A percentile compares a stretch with the other conserved stretches of the same genome.
Evolutionary conservation across 2,888 invertebrate species (phyloP).

Genomic region (Melinaea marsaeus): DNA sequence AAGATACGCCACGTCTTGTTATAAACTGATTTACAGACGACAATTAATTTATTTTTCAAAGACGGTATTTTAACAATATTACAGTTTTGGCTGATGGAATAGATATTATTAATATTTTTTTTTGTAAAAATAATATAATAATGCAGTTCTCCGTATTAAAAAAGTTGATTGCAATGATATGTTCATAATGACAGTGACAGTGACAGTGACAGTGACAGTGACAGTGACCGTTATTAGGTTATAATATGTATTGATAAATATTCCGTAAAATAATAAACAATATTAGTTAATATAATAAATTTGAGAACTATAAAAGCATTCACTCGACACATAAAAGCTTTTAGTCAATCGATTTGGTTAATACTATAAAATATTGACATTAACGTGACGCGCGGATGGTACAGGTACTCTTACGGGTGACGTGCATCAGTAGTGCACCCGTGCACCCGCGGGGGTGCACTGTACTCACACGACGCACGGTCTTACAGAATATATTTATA

Average conservation of each 20-base stretch:
- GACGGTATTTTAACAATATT: slow-evolving; percentile 29
- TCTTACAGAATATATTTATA: too few species aligned
- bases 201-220: too few species aligned
- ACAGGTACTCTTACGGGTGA: slow-evolving; percentile 47
- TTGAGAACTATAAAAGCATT: background rate
- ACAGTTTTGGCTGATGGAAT: slow-evolving; percentile 2
- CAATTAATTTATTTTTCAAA: slow-evolving; percentile 47
- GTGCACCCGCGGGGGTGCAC: slow-evolving; percentile 20
- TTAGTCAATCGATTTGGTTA: slow-evolving; percentile 1
- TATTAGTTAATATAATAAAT: background rate
- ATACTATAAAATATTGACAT: background rate
- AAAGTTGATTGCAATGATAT: too few species aligned
- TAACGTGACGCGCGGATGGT: background rate
- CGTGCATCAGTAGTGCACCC: slow-evolving; percentile 52
- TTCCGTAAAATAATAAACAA: too few species aligned
- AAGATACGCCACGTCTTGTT: slow-evolving; percentile 63
- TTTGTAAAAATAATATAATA: too few species aligned
- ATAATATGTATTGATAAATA: too few species aligned
- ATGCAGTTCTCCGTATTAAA: too few species aligned
- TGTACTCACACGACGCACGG: too few species aligned
- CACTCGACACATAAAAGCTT: background rate
- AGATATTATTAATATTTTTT: too few species aligned
- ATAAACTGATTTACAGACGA: slow-evolving; percentile 61
- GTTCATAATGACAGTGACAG: too few species aligned
- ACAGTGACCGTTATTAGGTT: too few species aligned